phyloP scores from a whole-genome alignment of 2,888 invertebrate genomes.

The Hemistola chrysoprasaria region DNA sequence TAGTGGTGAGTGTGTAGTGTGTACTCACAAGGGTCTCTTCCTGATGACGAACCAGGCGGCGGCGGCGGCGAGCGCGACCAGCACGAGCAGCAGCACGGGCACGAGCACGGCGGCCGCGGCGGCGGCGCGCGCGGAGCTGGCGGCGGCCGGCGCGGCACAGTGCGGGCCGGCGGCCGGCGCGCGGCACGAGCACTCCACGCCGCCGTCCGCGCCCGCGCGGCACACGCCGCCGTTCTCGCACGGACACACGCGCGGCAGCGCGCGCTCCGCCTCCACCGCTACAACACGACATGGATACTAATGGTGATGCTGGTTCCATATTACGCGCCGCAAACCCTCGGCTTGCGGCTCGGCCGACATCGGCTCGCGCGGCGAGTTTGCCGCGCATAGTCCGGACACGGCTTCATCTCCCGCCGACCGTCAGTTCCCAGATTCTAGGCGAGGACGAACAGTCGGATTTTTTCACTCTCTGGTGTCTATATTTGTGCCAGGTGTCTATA shows the following conservation, averaged over 20 bases:
- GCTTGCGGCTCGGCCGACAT: no score
- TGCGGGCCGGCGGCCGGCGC: conserved; percentile 85
- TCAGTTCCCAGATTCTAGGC: no score
- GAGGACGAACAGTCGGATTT: no score
- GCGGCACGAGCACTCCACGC: conserved; percentile 84
- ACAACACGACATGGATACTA: no score
- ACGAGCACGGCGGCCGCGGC: conserved; percentile 89
- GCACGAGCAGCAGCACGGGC: conserved; percentile 89
- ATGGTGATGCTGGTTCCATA: no score
- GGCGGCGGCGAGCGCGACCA: conserved; percentile 87
- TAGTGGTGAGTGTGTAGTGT: background rate
- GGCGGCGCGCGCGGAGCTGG: conserved; percentile 79
- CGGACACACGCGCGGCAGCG: conserved; percentile 89
- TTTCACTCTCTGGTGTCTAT: no score
- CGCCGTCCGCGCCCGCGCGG: conserved; percentile 85
- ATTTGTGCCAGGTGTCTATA: no score
- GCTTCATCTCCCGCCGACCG: no score
- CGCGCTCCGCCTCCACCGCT: conserved; percentile 88
- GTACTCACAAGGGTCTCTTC: conserved; percentile 92
- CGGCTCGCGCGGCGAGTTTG: no score
- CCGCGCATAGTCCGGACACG: no score
- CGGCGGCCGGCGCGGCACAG: conserved; percentile 84
- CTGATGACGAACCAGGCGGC: conserved; percentile 92
- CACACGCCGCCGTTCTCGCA: conserved; percentile 95
- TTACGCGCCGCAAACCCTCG: no score